These are phyloP conservation scores for Hemibagrus wyckioides DNA, from an alignment of 2,113 vertebrate species.

Conservation along the genomic window DNA sequence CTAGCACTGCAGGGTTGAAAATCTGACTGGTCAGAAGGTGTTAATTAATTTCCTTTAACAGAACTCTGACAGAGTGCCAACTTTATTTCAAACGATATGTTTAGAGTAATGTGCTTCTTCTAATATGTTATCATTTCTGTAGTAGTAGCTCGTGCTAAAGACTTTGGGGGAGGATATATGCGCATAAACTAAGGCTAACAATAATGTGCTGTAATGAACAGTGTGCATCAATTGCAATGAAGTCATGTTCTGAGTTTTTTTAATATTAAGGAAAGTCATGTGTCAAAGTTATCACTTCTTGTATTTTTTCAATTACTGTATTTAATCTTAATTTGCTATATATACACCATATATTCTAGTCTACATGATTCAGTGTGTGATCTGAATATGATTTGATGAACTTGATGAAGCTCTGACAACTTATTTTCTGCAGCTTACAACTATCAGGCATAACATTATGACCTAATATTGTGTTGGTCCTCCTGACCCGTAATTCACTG, in stretches of 20 bases:
- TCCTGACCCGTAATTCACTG: no score
- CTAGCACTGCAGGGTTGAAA: neutral
- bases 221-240: neutral
- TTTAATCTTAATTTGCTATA: no score
- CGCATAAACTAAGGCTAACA: neutral
- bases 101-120: neutral
- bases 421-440: no score
- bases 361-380: no score
- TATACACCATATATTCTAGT: no score
- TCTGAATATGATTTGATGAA: no score
- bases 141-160: neutral
- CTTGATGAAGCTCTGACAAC: no score
- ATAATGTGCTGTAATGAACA: neutral
- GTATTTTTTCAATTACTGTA: no score
- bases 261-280: neutral
- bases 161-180: neutral
- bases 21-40: neutral
- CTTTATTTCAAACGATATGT: neutral
- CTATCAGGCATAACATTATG: no score
- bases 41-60: neutral
- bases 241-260: neutral
- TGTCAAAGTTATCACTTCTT: no score
- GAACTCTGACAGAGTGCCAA: neutral
- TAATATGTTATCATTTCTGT: neutral
- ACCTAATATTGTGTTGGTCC: no score